Evolutionary conservation across 2,888 invertebrate species (phyloP).

Genomic region (Apamea monoglypha): DNA sequence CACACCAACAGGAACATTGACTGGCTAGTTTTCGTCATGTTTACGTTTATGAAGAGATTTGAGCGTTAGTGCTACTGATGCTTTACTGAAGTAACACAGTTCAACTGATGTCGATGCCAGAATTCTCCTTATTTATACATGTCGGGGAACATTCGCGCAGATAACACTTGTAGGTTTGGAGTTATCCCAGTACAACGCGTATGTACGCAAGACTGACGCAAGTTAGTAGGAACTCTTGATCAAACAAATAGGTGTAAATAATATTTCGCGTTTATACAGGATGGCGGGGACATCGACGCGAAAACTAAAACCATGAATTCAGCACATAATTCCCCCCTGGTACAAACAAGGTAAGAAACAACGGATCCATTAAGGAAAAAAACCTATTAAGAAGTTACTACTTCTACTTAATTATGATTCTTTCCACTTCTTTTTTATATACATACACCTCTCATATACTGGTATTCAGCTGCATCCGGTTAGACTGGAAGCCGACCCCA

Average conservation of each 20-base stretch:
- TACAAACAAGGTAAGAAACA: too few species aligned
- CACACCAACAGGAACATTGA: conserved; percentile 53
- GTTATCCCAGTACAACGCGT: background rate
- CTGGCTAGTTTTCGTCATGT: background rate
- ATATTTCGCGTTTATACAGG: background rate
- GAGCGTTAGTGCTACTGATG: conserved; percentile 14
- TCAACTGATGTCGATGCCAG: conserved; percentile 20
- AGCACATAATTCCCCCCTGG: too few species aligned
- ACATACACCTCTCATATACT: too few species aligned
- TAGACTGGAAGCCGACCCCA: too few species aligned
- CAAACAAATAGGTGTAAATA: background rate
- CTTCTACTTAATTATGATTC: too few species aligned
- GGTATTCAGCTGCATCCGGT: too few species aligned
- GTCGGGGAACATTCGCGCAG: background rate
- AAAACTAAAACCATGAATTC: too few species aligned
- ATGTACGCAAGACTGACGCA: background rate
- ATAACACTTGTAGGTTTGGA: background rate
- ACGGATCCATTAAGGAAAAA: too few species aligned
- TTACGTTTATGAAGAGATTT: background rate
- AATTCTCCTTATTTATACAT: conserved; percentile 31
- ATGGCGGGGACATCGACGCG: too few species aligned
- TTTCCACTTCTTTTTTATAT: too few species aligned
- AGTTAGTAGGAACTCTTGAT: background rate
- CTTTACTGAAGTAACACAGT: conserved; percentile 14
- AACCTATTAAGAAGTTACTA: too few species aligned